These are phyloP conservation scores for Cyclura pinguis DNA, from an alignment of 2,797 vertebrate species.

Conservation along the genomic window DNA sequence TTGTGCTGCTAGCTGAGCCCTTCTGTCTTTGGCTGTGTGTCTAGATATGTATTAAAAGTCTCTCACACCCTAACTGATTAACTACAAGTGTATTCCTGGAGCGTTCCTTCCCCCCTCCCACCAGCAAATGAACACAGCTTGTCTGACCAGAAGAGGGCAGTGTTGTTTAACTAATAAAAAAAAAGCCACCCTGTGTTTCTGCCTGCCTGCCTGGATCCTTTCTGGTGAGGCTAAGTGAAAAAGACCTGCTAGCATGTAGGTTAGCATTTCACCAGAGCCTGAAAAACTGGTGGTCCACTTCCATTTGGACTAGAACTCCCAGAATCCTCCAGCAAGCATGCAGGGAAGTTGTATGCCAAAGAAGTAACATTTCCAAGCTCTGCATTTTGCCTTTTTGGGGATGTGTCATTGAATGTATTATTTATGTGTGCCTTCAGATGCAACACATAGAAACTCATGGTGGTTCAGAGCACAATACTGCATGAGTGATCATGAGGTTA, in stretches of 20 bases:
- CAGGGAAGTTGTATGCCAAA: too few species aligned
- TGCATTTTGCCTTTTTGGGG: background rate
- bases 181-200: background rate
- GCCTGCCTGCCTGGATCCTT: background rate
- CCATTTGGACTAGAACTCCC: too few species aligned
- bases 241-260: background rate
- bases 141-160: conserved; percentile 75
- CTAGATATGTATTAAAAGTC: background rate
- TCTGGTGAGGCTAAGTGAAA: background rate
- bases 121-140: background rate
- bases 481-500: background rate
- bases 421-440: background rate
- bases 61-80: background rate
- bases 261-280: too few species aligned
- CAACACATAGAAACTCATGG: background rate
- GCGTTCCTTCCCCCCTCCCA: background rate
- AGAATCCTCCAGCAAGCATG: too few species aligned
- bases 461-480: background rate
- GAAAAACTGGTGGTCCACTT: too few species aligned
- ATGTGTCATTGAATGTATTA: background rate
- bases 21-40: background rate
- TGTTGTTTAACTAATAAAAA: conserved; percentile 70
- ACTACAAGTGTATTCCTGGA: background rate
- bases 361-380: too few species aligned
- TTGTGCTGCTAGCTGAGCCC: background rate